Evolutionary conservation across 2,113 vertebrate species (phyloP), one percentile per base, ranked within the genome.

Genomic region (Toxostoma redivivum): DNA sequence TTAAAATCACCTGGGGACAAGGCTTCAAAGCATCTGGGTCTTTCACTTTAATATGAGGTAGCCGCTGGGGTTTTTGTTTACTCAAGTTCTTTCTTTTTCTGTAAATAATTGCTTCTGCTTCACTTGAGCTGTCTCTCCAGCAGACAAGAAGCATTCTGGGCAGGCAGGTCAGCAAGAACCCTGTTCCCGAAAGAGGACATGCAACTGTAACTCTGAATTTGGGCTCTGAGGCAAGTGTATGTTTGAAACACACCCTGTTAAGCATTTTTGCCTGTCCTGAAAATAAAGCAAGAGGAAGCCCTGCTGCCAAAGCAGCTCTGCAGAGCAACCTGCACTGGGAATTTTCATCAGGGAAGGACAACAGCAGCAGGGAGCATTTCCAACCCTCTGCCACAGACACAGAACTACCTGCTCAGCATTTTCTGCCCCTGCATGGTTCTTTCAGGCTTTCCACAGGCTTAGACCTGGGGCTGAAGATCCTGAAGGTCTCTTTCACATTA

Each of bases 81-180:
- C 71, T 80, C 66, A 88, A 17, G 70, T 87, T 89, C 44, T 58
- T 88, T 87, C 54, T 91, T 92, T 94, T 78, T 74, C 57, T 57
- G 45, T 80, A 92, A 92, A 77, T 91, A 85, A 91, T 91, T 81
- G 86, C 50, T 95, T 95, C 89, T 94, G 93, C 81, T 73, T 95
- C 86, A 72, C 40, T 97, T 92, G 78, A 91, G 45, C 84, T 85
- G 61, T 69, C 84, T 92, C n/a, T 90, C 20, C n/a, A 69, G 69
- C 48, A 85, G 21, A 38, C 54, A 79, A 25, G 44, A n/a, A 79
- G 9, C n/a, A 50, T 53, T 91, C 65, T 69, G 65, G 57, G 58
- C 81, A 85, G 74, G 62, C 53, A 76, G 81, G 89, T 91, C 89
- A 89, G 77, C 37, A 78, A 64, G 33, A n/a, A 44, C 53, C 61